Base-by-base conservation (phyloP, 2,888 invertebrate species). In the Operophtera brumata region DNA sequence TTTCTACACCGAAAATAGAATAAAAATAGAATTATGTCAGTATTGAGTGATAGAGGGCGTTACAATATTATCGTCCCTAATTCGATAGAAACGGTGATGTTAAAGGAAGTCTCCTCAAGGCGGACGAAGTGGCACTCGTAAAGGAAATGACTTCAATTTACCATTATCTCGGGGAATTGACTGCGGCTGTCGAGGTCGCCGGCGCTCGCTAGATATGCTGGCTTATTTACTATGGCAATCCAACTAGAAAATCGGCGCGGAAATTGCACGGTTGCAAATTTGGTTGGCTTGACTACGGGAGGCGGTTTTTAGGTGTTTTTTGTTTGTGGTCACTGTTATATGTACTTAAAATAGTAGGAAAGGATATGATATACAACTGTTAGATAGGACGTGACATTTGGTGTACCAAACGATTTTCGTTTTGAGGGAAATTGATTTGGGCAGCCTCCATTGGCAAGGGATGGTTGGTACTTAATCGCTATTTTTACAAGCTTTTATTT, bases 81-180 rank as follows among this genome's bases (percentile, higher is more conserved):
- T 78, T 74, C 66, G 58, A 66, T 73, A 75, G 73, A 74, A 80
- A 79, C 76, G 71, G 73, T 69, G 71, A 71, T 72, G 74, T 73
- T 76, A 76, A 53, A 74, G 78, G 76, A 78, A 78, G 69, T 67
- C 73, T 72, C 75, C 69, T 71, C 58, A 59, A 70, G 67, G 64
- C 73, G 66, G 70, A 56, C 58, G 64, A 59, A 71, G 66, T 62
- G 67, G 66, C 66, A 67, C 68, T 76, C 73, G 69, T 74, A 70
- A 67, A 80, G 83, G 84, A 86, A 87, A 85, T 82, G 80, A 80
- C 78, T 80, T 80, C 82, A 84, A 85, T 84, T 85, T 82, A 78
- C 76, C 73, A 84, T 85, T 84, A 84, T 82, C 81, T 81, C 76
- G 74, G 75, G 57, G 75, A 82, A 79, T 80, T 74, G 79, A 74